Base-by-base conservation (phyloP, 1,140 invertebrate genomes). In the Achroia grisella region DNA sequence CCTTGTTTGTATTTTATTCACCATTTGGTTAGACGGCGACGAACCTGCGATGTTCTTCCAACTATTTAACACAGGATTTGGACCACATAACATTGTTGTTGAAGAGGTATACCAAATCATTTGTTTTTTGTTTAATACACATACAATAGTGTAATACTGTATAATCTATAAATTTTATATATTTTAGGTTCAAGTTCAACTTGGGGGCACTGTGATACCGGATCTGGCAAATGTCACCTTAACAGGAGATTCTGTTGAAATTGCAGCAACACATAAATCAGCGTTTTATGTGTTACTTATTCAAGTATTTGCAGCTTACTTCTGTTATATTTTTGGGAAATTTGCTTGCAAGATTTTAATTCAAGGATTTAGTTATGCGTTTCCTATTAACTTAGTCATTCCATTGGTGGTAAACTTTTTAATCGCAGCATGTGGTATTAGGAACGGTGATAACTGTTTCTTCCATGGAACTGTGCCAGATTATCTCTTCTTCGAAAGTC, bases 311-410 rank as follows among this genome's bases (percentile, higher is more conserved):
- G 90, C 94, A 4, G 91, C 95, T 4, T 97, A 97, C 70, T 86
- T 96, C 17, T 94, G 93, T 59, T 98, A 97, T 65, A 93, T 97
- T 56, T 96, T 97, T 60, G 95, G 94, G 52, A 97, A 98, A 86
- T 98, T 97, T 65, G 95, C 97, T 10, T 98, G 97, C 86, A 98
- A 98, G 87, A 98, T 98, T 62, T 90, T 97, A 51, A 98, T 98
- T 46, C 97, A 98, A 86, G 94, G 95, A 17, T 97, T 98, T 87
- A 97, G 96, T 72, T 98, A 97, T 71, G 95, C 97, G 0, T 96
- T 98, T 55, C 97, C 97, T 0, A 93, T 98, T 0, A 97, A 94
- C 75, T 88, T 98, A 41, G 94, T 95, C 0, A 95, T 98, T 55
- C 97, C 97, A 0, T 90, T 98, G 0, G 91, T 93, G 0, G 93